Percentiles rank a stretch among this genome's conserved stretches.
Conservation (phyloP, 2,113 vertebrate species). For the Alces alces region DNA sequence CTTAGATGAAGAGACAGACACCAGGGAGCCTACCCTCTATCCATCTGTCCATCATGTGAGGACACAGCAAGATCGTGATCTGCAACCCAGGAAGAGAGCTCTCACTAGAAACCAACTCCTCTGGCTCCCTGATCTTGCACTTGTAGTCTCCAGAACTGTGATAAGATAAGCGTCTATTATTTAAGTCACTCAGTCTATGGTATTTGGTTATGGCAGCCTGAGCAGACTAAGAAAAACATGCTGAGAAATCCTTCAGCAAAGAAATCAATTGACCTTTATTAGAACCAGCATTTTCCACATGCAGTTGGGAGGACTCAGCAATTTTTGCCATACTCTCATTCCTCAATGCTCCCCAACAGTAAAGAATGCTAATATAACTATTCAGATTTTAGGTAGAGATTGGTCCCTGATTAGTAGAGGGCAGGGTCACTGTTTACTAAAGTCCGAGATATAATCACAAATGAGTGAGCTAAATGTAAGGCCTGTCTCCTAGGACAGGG, state of each 20-base stretch:
- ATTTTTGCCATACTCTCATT: neutral
- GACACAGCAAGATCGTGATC: neutral
- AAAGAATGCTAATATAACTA: neutral
- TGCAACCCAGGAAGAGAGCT: neutral
- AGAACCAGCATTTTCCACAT: neutral
- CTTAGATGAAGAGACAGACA: neutral
- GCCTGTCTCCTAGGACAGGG: neutral
- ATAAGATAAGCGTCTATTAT: neutral
- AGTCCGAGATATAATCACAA: neutral
- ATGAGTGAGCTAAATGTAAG: neutral
- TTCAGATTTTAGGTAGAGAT: neutral
- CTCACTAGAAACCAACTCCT: neutral
- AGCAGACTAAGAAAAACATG: neutral
- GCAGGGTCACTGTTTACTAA: neutral
- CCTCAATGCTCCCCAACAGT: neutral
- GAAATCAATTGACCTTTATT: neutral
- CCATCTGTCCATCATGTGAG: too few species aligned
- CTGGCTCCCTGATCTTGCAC: neutral
- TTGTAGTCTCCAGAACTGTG: neutral
- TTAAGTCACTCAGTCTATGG: neutral
- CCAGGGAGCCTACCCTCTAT: neutral
- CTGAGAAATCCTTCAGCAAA: neutral
- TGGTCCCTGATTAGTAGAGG: neutral
- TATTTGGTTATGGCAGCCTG: neutral
- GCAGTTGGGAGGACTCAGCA: neutral